A percentile compares a stretch with the other conserved stretches of the same genome.
These are phyloP conservation scores for Clivina fossor DNA, from an alignment of 2,888 invertebrate genomes.

Conservation along the genomic window DNA sequence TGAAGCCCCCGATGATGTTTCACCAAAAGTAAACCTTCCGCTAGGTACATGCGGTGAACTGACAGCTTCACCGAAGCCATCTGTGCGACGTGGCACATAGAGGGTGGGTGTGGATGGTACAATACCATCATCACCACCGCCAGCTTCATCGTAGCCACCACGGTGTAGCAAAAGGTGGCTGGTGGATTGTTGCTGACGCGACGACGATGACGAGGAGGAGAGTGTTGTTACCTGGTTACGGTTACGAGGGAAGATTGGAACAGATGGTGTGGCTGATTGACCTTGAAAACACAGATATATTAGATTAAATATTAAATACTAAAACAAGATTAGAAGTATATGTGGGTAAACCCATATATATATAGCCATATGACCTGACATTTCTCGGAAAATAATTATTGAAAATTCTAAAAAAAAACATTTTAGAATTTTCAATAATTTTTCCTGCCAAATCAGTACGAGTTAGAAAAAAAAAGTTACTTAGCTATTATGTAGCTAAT, in stretches of 20 bases:
- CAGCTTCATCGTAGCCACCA: slow-evolving; percentile 65
- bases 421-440: no score
- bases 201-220: slow-evolving; percentile 59
- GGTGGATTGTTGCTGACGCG: slow-evolving; percentile 55
- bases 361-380: no score
- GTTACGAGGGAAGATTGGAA: slow-evolving; percentile 55
- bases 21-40: slow-evolving; percentile 66
- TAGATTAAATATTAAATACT: no score
- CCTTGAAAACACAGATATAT: no score
- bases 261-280: slow-evolving; percentile 46
- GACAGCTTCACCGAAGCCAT: slow-evolving; percentile 89
- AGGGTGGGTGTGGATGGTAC: slow-evolving; percentile 89
- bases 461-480: no score
- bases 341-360: no score
- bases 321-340: no score
- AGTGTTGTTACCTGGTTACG: no score
- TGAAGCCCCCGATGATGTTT: slow-evolving; percentile 53
- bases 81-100: slow-evolving; percentile 77
- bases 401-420: no score
- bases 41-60: slow-evolving; percentile 81
- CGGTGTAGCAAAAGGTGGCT: slow-evolving; percentile 57
- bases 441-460: no score
- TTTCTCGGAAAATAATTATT: no score
- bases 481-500: no score
- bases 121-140: slow-evolving; percentile 73